Base-by-base conservation (phyloP, 2,888 invertebrate genomes). In the Mythimna loreyi region DNA sequence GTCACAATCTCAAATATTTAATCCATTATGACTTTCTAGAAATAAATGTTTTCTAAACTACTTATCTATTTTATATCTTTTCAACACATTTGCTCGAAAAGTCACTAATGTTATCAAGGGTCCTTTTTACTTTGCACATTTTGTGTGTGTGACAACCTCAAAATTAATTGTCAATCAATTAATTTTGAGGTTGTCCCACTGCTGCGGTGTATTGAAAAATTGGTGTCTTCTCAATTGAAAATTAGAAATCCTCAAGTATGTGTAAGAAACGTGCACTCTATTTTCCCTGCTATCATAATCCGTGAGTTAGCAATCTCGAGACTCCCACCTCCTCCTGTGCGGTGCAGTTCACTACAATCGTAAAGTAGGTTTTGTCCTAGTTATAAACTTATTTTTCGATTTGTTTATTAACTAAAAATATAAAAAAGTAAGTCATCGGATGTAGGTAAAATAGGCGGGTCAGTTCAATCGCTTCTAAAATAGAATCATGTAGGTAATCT, bases 21-120 rank as follows among this genome's bases (percentile, higher is more conserved):
- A 53, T 53, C n/a, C 30, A 19, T 45, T 40, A 45, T 25, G 73
- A 73, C 16, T 23, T 69, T 72, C 62, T 52, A 61, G 62, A 72
- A 43, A 56, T 3, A 23, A 56, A 23, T 36, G 21, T 56, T 56
- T 57, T 63, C 19, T 13, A 23, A 43, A 21, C 30, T 43, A 28
- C 30, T 40, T 5, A 25, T n/a, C n/a, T n/a, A 40, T 36, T 21
- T 40, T 9, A 40, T 40, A 23, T 40, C 8, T 36, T 53, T 4
- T 25, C 16, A 49, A 49, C 50, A 50, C 13, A 2, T 7, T 6
- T 25, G 23, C 50, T 52, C 28, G n/a, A n/a, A 30, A 53, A 56
- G 21, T 55, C 16, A 4, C 36, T 33, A 2, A 36, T 36, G 3
- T 36, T 36, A 36, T 36, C 13, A 36, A 36, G 36, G 36, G 11